A percentile compares a stretch with the other conserved stretches of the same genome.
phyloP scores from a whole-genome alignment of 2,888 invertebrate genomes.

The Drosophila bunnanda region DNA sequence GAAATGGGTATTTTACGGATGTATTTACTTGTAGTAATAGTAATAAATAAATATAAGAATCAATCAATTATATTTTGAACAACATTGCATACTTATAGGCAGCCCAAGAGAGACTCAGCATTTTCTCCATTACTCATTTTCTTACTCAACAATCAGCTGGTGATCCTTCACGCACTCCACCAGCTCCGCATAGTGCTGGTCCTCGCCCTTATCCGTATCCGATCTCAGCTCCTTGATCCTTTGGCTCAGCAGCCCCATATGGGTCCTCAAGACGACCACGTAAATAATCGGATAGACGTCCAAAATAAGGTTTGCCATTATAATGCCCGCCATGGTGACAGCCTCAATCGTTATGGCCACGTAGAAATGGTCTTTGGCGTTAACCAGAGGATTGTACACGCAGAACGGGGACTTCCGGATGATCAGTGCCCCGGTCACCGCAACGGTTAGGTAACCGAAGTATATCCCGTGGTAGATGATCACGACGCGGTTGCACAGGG shows the following conservation, averaged over 20 bases:
- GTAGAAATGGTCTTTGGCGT: slow-evolving; percentile 2
- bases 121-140: not conserved
- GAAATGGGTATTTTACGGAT: too few relatives aligned
- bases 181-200: slow-evolving; percentile 38
- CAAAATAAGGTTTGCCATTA: slow-evolving; percentile 11
- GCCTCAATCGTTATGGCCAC: slow-evolving; percentile 1
- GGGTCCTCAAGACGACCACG: slow-evolving; percentile 21
- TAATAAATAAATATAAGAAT: not conserved
- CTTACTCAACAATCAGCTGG: slow-evolving; percentile 20
- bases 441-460: slow-evolving; percentile 45
- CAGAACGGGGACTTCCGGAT: slow-evolving; percentile 45
- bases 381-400: slow-evolving; percentile 49
- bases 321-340: slow-evolving; percentile 2
- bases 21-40: not conserved
- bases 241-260: slow-evolving; percentile 30
- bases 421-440: slow-evolving; percentile 43
- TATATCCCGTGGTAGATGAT: slow-evolving; percentile 47
- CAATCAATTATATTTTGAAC: not conserved
- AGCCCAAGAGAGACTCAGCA: not conserved
- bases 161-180: slow-evolving; percentile 47
- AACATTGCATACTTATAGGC: not conserved
- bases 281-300: slow-evolving; percentile 40
- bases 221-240: slow-evolving; percentile 28
- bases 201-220: slow-evolving; percentile 2
- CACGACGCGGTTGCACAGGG: slow-evolving; percentile 40